Percentiles rank a stretch among this genome's conserved stretches.
These are phyloP conservation scores for Rhagium mordax DNA, from an alignment of 2,888 invertebrate genomes.

Conservation along the genomic window DNA sequence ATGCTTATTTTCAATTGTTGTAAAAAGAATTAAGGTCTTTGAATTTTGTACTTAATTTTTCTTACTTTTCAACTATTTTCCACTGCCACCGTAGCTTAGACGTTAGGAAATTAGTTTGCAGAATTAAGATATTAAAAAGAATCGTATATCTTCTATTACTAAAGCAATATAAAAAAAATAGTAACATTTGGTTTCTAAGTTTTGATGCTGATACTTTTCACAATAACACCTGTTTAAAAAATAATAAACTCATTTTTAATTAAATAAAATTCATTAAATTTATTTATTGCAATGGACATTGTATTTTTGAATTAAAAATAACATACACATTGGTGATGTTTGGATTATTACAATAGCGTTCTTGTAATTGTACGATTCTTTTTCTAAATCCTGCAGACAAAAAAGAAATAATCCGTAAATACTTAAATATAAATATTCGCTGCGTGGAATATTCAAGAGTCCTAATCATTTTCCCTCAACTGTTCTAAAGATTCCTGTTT, in stretches of 20 bases:
- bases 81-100: conserved; percentile 65
- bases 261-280: no score
- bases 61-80: conserved; percentile 61
- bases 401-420: no score
- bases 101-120: conserved; percentile 44
- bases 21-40: conserved; percentile 38
- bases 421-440: no score
- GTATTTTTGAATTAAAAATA: no score
- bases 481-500: no score
- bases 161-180: conserved; percentile 56
- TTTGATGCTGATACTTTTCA: conserved; percentile 4
- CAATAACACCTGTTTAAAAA: background rate
- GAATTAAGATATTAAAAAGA: conserved; percentile 38
- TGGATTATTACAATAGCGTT: no score
- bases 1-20: conserved; percentile 35
- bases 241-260: background rate
- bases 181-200: background rate
- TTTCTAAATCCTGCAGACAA: no score
- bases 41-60: conserved; percentile 51
- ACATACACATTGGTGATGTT: no score
- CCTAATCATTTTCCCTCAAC: no score
- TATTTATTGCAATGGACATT: no score
- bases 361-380: no score
- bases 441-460: no score
- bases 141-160: conserved; percentile 42